Percentiles rank a stretch among this genome's conserved stretches.
Evolutionary conservation across 2,113 vertebrate genomes (phyloP).

Genomic region (Bolborhynchus lineola): DNA sequence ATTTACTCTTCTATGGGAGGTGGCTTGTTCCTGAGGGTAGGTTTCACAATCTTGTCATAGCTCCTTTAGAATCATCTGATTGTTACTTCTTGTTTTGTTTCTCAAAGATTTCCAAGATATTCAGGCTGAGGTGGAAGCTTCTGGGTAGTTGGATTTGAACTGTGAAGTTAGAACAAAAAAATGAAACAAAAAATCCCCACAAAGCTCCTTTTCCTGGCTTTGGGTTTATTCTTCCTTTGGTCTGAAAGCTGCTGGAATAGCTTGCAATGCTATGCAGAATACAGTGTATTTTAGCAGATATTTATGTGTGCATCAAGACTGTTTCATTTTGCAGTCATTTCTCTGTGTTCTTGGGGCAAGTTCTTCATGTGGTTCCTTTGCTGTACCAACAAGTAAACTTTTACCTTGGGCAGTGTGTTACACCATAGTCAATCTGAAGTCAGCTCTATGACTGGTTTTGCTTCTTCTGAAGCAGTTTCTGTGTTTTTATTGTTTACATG

Average conservation of each 20-base stretch:
- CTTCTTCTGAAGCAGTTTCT: not conserved
- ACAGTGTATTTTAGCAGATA: not conserved
- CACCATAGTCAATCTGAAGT: not conserved
- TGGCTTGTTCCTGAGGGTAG: fast-evolving
- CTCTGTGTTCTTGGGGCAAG: fast-evolving
- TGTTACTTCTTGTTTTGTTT: not conserved
- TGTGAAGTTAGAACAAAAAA: not conserved
- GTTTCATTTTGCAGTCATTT: not conserved
- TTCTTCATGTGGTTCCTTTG: not conserved
- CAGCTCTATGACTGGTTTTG: fast-evolving
- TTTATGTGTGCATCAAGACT: not conserved
- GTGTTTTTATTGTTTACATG: not conserved
- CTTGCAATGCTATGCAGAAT: not conserved
- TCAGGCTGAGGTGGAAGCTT: not conserved
- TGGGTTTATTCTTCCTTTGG: not conserved
- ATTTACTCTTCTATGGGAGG: not conserved
- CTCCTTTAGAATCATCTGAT: not conserved
- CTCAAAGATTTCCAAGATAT: not conserved
- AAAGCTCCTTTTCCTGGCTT: not conserved
- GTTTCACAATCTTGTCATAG: not conserved
- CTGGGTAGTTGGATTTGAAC: not conserved
- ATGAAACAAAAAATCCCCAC: not conserved
- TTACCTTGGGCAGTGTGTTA: fast-evolving
- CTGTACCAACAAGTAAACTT: not conserved
- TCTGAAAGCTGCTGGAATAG: not conserved